phyloP scores from a whole-genome alignment of 53 echinoderm and acorn worm genomes.

The Apostichopus leukothele region DNA sequence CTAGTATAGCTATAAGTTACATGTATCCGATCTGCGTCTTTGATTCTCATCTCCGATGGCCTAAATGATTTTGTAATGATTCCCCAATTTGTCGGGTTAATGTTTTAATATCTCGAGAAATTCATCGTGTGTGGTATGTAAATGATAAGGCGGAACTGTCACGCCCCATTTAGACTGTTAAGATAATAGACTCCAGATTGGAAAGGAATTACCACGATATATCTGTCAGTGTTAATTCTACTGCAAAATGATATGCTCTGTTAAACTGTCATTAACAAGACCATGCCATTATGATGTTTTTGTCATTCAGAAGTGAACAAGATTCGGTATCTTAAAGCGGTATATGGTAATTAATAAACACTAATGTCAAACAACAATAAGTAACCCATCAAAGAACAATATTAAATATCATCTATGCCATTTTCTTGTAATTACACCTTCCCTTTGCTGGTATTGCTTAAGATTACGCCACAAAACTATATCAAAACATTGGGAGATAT shows the following conservation, averaged over 20 bases:
- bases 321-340: too few relatives aligned
- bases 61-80: slow-evolving; percentile 39
- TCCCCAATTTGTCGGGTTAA: slow-evolving; percentile 27
- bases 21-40: not conserved
- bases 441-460: too few relatives aligned
- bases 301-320: not conserved
- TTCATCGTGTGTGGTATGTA: slow-evolving; percentile 27
- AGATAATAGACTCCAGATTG: slow-evolving; percentile 41
- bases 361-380: too few relatives aligned
- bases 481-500: too few relatives aligned
- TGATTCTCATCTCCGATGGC: slow-evolving; percentile 18
- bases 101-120: slow-evolving; percentile 23
- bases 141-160: slow-evolving; percentile 16
- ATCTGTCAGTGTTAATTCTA: slow-evolving; percentile 29
- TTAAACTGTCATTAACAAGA: slow-evolving; percentile 29
- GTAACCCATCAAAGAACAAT: too few relatives aligned
- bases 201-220: not conserved
- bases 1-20: not conserved
- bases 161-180: slow-evolving; percentile 28
- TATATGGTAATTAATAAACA: too few relatives aligned
- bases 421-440: too few relatives aligned
- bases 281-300: not conserved
- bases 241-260: slow-evolving; percentile 20
- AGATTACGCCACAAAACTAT: too few relatives aligned
- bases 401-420: too few relatives aligned